Conservation (phyloP, 1,140 invertebrate species). For the Brachionus sp. region DNA sequence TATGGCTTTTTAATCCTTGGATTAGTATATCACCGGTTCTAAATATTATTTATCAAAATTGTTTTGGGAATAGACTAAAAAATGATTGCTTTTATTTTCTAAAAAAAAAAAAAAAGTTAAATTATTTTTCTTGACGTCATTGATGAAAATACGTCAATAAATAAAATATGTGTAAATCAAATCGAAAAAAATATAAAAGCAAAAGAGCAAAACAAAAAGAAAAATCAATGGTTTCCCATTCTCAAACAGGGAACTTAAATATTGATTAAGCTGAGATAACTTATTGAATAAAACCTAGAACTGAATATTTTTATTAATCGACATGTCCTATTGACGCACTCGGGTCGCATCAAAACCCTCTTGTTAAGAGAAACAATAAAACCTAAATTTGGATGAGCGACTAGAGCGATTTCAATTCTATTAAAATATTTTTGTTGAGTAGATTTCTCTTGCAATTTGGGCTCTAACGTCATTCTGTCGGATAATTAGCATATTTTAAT, state of each 20-base stretch:
- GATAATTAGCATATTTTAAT: neutral
- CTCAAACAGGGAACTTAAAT: neutral
- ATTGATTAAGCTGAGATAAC: neutral
- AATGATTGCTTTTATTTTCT: constrained; percentile 4
- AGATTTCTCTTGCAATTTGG: neutral
- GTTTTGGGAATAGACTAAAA: neutral
- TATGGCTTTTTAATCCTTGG: neutral
- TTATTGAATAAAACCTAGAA: neutral
- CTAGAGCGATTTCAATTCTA: neutral
- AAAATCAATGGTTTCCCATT: neutral
- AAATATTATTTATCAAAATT: neutral
- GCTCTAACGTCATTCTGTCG: neutral
- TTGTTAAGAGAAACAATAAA: neutral
- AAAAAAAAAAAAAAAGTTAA: neutral
- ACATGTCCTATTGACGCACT: neutral
- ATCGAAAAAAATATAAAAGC: neutral
- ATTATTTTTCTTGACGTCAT: constrained; percentile 10
- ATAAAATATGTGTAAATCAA: constrained; percentile 17
- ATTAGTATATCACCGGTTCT: constrained; percentile 14
- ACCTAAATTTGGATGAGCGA: neutral
- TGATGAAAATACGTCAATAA: constrained; percentile 20
- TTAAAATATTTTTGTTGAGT: neutral
- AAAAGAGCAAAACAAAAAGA: neutral
- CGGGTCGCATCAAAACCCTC: neutral
- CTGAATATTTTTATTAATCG: neutral